Conservation (phyloP, 2,113 vertebrate genomes). For the Grallaria varia region DNA sequence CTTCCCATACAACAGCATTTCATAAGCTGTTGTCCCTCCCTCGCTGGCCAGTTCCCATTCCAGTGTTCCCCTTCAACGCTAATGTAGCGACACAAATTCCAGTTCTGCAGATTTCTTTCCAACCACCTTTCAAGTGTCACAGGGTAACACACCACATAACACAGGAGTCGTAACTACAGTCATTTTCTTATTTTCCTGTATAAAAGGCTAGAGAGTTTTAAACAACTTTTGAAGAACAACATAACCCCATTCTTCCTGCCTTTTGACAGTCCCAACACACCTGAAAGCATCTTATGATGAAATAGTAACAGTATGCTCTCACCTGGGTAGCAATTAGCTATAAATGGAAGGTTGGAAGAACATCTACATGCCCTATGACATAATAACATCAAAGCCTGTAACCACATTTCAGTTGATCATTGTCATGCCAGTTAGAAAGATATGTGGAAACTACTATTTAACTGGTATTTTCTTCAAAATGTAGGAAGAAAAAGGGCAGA, state of each 20-base stretch:
- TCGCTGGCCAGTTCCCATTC: background rate
- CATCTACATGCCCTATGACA: background rate
- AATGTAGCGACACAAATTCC: rapidly evolving
- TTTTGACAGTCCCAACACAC: background rate
- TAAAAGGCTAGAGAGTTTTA: background rate
- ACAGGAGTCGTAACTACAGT: background rate
- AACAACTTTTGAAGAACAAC: background rate
- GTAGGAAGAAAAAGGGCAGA: background rate
- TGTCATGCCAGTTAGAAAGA: background rate
- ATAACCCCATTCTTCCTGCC: background rate
- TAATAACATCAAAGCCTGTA: background rate
- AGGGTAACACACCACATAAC: background rate
- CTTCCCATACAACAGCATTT: background rate
- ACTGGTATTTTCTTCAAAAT: background rate
- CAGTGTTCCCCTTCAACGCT: rapidly evolving
- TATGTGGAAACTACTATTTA: background rate
- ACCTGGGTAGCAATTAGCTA: background rate
- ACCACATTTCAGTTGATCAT: background rate
- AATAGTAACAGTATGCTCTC: background rate
- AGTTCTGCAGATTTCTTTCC: background rate
- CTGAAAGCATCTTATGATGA: background rate
- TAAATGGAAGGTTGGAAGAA: background rate
- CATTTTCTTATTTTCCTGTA: background rate
- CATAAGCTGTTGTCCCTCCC: background rate
- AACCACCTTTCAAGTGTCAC: background rate